phyloP scores from a whole-genome alignment of 2,797 vertebrate genomes.

The Cirrhinus molitorella region DNA sequence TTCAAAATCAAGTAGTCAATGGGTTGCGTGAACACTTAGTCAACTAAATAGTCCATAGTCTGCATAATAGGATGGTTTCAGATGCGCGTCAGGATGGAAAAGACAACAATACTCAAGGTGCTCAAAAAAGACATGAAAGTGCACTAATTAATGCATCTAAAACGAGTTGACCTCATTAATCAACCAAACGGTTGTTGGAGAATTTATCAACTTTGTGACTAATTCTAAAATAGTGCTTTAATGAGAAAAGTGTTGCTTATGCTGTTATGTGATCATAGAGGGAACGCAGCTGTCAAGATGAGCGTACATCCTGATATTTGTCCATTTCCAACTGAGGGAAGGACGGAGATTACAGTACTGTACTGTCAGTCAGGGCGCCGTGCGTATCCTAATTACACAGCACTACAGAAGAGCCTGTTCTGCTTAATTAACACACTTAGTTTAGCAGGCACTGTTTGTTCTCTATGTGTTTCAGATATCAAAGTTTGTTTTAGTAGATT shows the following conservation, averaged over 20 bases:
- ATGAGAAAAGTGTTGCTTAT: neutral
- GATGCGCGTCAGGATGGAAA: neutral
- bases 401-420: conserved; percentile 24
- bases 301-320: conserved; percentile 18
- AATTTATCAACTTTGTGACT: neutral
- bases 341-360: neutral
- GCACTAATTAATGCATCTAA: neutral
- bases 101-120: neutral
- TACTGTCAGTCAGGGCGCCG: neutral
- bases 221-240: conserved; percentile 11
- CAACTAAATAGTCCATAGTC: neutral
- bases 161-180: neutral
- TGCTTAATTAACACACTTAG: conserved; percentile 25
- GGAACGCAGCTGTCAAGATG: conserved; percentile 14
- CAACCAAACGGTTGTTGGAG: neutral
- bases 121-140: neutral
- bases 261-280: neutral
- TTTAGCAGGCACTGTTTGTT: conserved; percentile 33
- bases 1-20: neutral
- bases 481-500: conserved; percentile 12
- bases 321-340: neutral
- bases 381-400: conserved; percentile 24
- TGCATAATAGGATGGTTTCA: neutral
- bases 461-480: conserved; percentile 4
- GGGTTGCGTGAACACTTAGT: neutral